These are phyloP conservation scores for Plagodis pulveraria DNA, from an alignment of 2,888 invertebrate genomes.

Conservation along the genomic window DNA sequence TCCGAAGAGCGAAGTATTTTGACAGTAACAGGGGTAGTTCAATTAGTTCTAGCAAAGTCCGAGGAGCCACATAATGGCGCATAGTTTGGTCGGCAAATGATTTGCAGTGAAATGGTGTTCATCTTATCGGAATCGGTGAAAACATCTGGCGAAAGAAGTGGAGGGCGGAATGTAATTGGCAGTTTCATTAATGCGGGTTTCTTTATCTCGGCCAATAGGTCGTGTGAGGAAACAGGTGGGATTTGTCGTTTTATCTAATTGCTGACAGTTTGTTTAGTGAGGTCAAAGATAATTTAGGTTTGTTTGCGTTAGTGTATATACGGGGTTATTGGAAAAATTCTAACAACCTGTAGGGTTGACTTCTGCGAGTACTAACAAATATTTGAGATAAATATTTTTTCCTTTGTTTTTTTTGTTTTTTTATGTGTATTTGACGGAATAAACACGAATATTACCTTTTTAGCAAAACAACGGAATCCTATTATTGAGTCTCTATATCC, in stretches of 20 bases:
- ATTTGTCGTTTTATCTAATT: conserved; percentile 27
- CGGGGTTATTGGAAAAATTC: no score
- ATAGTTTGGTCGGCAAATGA: conserved; percentile 30
- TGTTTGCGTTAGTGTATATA: no score
- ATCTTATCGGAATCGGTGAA: conserved; percentile 30
- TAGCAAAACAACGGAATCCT: no score
- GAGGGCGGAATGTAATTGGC: conserved; percentile 34
- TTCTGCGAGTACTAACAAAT: no score
- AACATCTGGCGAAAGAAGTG: conserved; percentile 31
- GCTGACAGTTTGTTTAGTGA: conserved; percentile 9
- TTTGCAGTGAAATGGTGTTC: conserved; percentile 37
- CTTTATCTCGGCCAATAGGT: conserved; percentile 30
- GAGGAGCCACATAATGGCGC: conserved; percentile 23
- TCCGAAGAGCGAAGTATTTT: conserved; percentile 25
- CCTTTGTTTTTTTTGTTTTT: no score
- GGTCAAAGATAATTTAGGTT: not conserved
- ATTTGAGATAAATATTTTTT: no score
- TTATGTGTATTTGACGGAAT: no score
- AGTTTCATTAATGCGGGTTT: conserved; percentile 36
- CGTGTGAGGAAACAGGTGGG: conserved; percentile 22
- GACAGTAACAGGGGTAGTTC: conserved; percentile 26
- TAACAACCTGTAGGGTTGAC: no score
- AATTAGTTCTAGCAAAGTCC: conserved; percentile 20
- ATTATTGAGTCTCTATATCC: no score
- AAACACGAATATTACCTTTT: no score